These are phyloP conservation scores for Salticus scenicus DNA, from an alignment of 2,888 invertebrate species.

Conservation along the genomic window DNA sequence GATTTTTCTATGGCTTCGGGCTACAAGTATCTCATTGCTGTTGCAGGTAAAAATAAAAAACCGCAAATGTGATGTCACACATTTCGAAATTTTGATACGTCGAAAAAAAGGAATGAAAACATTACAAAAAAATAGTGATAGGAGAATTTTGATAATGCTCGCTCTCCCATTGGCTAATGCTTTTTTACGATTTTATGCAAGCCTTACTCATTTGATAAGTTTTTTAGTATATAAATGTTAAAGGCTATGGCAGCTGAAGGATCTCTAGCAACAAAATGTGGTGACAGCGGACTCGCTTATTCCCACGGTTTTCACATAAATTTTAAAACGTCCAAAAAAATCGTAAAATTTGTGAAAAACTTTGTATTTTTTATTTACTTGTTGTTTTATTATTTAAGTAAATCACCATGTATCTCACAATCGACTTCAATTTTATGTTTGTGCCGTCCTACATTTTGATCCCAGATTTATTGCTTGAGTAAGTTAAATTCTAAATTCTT, in stretches of 20 bases:
- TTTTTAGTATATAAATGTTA: constrained; percentile 1
- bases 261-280: not conserved
- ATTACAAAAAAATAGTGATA: constrained; percentile 11
- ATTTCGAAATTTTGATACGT: constrained; percentile 26
- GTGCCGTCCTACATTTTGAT: not conserved
- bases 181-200: constrained; percentile 23
- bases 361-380: not conserved
- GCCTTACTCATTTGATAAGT: constrained; percentile 24
- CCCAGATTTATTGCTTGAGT: not conserved
- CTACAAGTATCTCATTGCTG: not conserved
- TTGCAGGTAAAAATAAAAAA: constrained; percentile 1
- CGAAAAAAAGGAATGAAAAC: constrained; percentile 20
- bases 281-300: constrained; percentile 20
- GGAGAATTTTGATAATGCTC: not conserved
- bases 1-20: not conserved
- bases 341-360: not conserved
- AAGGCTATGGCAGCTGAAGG: not conserved
- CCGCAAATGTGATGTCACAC: constrained; percentile 26
- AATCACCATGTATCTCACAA: constrained; percentile 13
- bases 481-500: not conserved
- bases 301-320: not conserved
- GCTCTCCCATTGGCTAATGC: constrained; percentile 12
- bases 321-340: not conserved
- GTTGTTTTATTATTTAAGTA: not conserved
- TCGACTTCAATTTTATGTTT: constrained; percentile 3